Evolutionary conservation across 1,140 invertebrate genomes (phyloP), one percentile per base, ranked within the genome.

Genomic region (Lepidurus arcticus): DNA sequence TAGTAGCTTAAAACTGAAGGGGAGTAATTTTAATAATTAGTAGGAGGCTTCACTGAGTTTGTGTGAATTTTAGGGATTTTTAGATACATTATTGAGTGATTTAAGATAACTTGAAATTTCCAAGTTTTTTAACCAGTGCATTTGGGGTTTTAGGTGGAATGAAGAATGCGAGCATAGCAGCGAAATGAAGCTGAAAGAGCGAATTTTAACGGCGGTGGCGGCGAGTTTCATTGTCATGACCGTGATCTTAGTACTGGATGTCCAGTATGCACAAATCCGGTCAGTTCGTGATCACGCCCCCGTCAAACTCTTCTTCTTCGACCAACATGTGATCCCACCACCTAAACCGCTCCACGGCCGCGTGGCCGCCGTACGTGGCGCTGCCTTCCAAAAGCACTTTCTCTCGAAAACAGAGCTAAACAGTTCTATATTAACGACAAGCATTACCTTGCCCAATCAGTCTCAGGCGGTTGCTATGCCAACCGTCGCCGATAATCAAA

Each of bases 181-280:
- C 42, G 47, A 11, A 42, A 81, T 81, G 81, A 81, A 81, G 80
- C 75, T 80, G 7, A 81, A 81, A 47, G 81, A 81, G 73, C 80
- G 81, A 21, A 74, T 81, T 13, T 21, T 78, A 5, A 79, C 80
- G 34, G 77, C 79, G 42, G 76, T 80, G 73, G 77, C 77, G 47
- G 76, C 80, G 13, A 79, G 80, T n/a, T 26, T 81, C 73, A 78
- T 81, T 26, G 78, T 81, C 26, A 44, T 81, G 75, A 81, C 81
- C 26, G 76, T 80, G 7, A 77, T 81, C 0, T 47, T 81, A 7
- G 81, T 81, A 1, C 76, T 81, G 24, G 81, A 81, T 44, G 79
- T 81, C 10, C 73, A 74, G 65, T 78, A 78, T 13, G 78, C 78
- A 34, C 78, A 78, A 42, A 79, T 83, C 85, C 42, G 85, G 84